Base-by-base conservation (phyloP, 2,797 vertebrate species). In the Choloepus didactylus region DNA sequence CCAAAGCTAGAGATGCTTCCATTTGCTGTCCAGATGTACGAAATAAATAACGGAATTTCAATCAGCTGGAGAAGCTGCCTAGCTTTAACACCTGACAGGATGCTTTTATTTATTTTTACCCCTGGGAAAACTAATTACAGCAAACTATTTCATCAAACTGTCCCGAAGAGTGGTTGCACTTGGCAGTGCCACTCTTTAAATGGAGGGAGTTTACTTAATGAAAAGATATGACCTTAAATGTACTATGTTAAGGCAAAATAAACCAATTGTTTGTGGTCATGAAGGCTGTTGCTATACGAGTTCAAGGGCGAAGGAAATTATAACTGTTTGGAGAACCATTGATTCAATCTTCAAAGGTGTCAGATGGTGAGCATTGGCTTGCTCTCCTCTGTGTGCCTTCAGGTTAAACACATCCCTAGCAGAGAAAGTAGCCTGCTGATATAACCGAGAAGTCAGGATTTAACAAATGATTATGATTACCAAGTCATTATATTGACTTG, bases 11-110 rank as follows among this genome's bases (percentile, higher is more conserved):
- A 93, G 81, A 92, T 69, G 44, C 41, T 95, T 96, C 67, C 93
- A 82, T 89, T 97, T 97, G 91, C 91, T 69, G 92, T 92, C 96
- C 83, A 96, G 95, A 96, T 96, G 25, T 64, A 85, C 56, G 54
- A 72, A 97, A 75, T 66, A 94, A 97, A 89, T 64, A 95, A 97
- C 15, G 79, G 54, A 93, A 80, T 96, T 97, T 96, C 79, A 85
- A 92, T 96, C 0, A 8, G 0, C 1, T 56, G 29, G 38, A 96
- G 95, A 96, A 96, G 7, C 62, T 88, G 89, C 49, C n/a, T 88
- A 93, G 67, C 23, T 21, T 41, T 23, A 23, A 97, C 89, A 97
- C 49, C 72, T 95, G 67, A 97, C 49, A 81, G 94, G 62, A 94
- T 0, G 49, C 21, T 18, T 83, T 85, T 87, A 97, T 96, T 79